phyloP scores from a whole-genome alignment of 2,113 vertebrate species.

The Lepus europaeus region DNA sequence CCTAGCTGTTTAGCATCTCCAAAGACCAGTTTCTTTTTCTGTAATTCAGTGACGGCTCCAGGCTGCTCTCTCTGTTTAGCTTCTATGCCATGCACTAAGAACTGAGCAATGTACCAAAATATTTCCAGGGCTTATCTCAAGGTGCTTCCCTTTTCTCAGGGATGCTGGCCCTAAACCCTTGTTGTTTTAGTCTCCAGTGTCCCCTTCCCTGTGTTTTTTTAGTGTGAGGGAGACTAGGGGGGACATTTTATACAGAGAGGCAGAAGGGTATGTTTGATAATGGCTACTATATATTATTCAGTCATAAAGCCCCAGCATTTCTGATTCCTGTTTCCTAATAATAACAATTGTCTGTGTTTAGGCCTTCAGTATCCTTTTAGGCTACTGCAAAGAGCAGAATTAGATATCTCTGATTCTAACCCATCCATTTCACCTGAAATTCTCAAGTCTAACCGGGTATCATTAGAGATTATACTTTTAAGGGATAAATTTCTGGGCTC shows the following conservation, averaged over 20 bases:
- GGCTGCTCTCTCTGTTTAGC: not conserved
- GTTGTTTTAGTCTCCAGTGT: not conserved
- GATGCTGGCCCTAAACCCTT: not conserved
- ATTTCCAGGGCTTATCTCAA: not conserved
- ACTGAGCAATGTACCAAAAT: not conserved
- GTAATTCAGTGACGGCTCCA: not conserved
- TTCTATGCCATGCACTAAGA: not conserved
- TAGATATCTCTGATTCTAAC: conserved; percentile 54
- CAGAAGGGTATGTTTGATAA: not conserved
- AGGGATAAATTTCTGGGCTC: conserved; percentile 34
- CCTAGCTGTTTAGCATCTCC: not conserved
- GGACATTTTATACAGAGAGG: not conserved
- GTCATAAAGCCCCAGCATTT: conserved; percentile 43
- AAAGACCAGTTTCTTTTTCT: not conserved
- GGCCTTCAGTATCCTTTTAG: not conserved
- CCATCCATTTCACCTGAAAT: not conserved
- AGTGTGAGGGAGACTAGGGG: too few relatives aligned
- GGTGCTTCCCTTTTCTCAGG: not conserved
- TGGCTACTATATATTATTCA: conserved; percentile 21
- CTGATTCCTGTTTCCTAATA: conserved; percentile 16
- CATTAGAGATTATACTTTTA: conserved; percentile 36
- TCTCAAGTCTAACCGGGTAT: not conserved
- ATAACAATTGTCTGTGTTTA: conserved; percentile 17
- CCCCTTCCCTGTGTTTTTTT: not conserved
- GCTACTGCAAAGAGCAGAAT: conserved; percentile 14